These are phyloP conservation scores for Cairina moschata DNA, from an alignment of 2,113 vertebrate species.

Conservation along the genomic window DNA sequence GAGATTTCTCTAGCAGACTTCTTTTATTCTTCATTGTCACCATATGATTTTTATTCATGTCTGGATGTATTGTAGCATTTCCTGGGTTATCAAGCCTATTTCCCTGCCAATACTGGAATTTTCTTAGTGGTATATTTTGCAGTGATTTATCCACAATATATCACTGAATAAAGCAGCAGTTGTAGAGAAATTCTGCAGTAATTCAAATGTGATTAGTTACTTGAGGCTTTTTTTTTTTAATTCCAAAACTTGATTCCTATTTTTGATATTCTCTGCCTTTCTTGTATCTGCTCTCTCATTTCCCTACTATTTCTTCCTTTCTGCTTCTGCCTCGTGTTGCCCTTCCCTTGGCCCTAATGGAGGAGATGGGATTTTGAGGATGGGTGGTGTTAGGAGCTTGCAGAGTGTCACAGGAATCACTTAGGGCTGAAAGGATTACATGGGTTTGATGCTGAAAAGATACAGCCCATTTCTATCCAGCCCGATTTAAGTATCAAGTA, in stretches of 20 bases:
- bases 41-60: conserved; percentile 2
- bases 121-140: background rate
- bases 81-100: background rate
- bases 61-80: background rate
- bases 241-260: background rate
- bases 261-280: background rate
- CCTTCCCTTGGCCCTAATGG: background rate
- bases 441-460: background rate
- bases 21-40: background rate
- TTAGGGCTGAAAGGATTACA: background rate
- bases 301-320: conserved; percentile 15
- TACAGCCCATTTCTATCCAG: background rate
- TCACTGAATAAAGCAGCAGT: background rate
- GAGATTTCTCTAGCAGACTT: background rate
- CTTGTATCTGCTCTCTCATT: conserved; percentile 21
- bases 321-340: background rate
- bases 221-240: background rate
- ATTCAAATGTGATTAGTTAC: background rate
- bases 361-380: background rate
- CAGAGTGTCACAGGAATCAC: background rate
- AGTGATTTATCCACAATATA: conserved; percentile 1
- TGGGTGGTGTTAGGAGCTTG: background rate
- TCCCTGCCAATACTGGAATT: background rate
- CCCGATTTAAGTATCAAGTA: background rate
- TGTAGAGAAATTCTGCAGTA: background rate